Evolutionary conservation across 2,797 vertebrate genomes (phyloP).

Genomic region (Lycodopsis pacificus): DNA sequence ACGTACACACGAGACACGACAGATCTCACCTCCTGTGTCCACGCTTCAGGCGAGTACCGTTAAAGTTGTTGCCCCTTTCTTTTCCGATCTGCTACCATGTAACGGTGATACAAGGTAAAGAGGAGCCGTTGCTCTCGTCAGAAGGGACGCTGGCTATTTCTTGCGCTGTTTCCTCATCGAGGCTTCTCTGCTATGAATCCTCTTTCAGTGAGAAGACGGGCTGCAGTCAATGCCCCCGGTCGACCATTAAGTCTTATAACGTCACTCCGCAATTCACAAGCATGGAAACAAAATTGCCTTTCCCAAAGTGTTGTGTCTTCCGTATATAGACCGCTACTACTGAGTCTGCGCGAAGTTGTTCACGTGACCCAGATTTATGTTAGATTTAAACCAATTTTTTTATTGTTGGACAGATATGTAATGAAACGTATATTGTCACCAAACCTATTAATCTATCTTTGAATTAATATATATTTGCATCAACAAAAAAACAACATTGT

Average conservation of each 20-base stretch:
- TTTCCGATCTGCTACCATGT: not conserved
- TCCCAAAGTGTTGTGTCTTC: constrained; percentile 47
- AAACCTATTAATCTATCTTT: no score
- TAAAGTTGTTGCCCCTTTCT: not conserved
- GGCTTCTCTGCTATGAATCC: not conserved
- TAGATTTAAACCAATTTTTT: not conserved
- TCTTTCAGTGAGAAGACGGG: not conserved
- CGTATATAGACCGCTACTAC: constrained; percentile 39
- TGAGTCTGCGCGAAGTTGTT: constrained; percentile 54
- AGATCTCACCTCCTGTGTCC: constrained; percentile 27
- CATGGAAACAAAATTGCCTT: not conserved
- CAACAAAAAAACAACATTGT: not conserved
- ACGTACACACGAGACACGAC: not conserved
- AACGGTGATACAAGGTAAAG: not conserved
- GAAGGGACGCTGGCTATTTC: constrained; percentile 56
- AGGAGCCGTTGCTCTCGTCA: constrained; percentile 53
- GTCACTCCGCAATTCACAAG: not conserved
- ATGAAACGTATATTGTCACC: fast-evolving
- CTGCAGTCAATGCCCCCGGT: not conserved
- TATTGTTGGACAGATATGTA: not conserved
- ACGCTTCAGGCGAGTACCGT: not conserved
- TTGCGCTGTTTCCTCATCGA: constrained; percentile 75
- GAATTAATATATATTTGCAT: fast-evolving
- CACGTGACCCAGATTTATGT: constrained; percentile 43
- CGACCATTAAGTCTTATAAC: not conserved